A percentile compares a stretch with the other conserved stretches of the same genome.
Evolutionary conservation across 2,888 invertebrate genomes (phyloP).

Genomic region (Cosmopolites sordidus): DNA sequence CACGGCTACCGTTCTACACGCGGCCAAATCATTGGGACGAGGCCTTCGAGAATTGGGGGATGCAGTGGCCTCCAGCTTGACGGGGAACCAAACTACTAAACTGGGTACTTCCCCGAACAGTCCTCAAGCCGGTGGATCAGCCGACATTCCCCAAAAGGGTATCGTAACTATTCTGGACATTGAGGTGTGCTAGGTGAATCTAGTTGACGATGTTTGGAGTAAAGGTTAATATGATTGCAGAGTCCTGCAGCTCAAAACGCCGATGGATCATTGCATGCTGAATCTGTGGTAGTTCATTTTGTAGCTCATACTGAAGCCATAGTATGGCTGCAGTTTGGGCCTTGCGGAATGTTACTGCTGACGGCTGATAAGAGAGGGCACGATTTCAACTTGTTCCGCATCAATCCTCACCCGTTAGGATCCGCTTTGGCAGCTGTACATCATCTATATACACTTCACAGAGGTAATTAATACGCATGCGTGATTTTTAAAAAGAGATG

Average conservation of each 20-base stretch:
- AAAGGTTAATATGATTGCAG: too few species aligned
- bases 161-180: constrained; percentile 85
- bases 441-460: constrained; percentile 89
- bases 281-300: constrained; percentile 82
- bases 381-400: constrained; percentile 92
- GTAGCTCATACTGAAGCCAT: constrained; percentile 84
- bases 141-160: constrained; percentile 74
- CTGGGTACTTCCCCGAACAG: constrained; percentile 41
- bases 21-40: constrained; percentile 89
- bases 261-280: constrained; percentile 52
- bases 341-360: constrained; percentile 81
- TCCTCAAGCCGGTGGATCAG: constrained; percentile 37
- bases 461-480: constrained; percentile 50
- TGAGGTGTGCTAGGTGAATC: constrained; percentile 55
- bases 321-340: constrained; percentile 85
- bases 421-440: constrained; percentile 85
- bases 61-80: constrained; percentile 84
- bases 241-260: constrained; percentile 24
- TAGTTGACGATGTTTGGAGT: too few species aligned
- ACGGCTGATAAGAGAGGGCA: constrained; percentile 91
- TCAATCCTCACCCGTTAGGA: constrained; percentile 83
- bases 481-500: too few species aligned
- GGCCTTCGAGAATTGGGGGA: constrained; percentile 87
- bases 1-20: constrained; percentile 90
- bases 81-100: constrained; percentile 58